A percentile compares a stretch with the other conserved stretches of the same genome.
These are phyloP conservation scores for Notothenia rossii DNA, from an alignment of 2,113 vertebrate genomes.

Conservation along the genomic window DNA sequence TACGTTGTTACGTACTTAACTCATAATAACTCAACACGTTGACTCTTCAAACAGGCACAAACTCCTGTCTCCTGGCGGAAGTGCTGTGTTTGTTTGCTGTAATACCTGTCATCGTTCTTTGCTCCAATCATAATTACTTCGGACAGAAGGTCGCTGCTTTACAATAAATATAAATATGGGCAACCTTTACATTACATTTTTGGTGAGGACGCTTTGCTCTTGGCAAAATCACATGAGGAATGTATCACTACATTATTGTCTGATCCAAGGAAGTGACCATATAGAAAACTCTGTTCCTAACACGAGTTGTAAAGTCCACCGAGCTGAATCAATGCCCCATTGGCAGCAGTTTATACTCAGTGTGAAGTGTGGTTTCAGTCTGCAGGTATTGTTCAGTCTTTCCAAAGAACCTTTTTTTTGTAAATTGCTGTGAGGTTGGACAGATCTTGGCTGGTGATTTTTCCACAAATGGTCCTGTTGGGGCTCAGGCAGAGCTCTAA, in stretches of 20 bases:
- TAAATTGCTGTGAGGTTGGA: constrained; percentile 21
- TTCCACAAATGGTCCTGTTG: constrained; percentile 44
- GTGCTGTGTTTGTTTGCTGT: too few relatives aligned
- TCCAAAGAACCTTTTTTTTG: constrained; percentile 31
- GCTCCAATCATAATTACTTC: too few relatives aligned
- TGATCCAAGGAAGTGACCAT: not conserved
- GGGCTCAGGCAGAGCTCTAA: constrained; percentile 31
- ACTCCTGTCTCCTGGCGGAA: too few relatives aligned
- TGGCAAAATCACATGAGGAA: not conserved
- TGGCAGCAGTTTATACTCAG: constrained; percentile 16
- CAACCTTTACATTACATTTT: too few relatives aligned
- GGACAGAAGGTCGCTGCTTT: too few relatives aligned
- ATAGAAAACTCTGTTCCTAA: not conserved
- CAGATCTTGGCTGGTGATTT: constrained; percentile 34
- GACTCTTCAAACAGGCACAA: too few relatives aligned
- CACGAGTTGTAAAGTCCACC: not conserved
- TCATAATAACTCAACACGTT: too few relatives aligned
- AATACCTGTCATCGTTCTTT: too few relatives aligned
- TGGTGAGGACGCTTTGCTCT: not conserved
- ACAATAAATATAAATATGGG: too few relatives aligned
- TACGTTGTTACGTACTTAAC: too few relatives aligned
- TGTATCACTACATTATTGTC: not conserved
- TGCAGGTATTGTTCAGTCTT: constrained; percentile 41
- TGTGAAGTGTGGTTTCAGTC: constrained; percentile 19
- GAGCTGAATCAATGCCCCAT: not conserved